phyloP scores from a whole-genome alignment of 2,797 vertebrate species.

The Cynopterus sphinx region DNA sequence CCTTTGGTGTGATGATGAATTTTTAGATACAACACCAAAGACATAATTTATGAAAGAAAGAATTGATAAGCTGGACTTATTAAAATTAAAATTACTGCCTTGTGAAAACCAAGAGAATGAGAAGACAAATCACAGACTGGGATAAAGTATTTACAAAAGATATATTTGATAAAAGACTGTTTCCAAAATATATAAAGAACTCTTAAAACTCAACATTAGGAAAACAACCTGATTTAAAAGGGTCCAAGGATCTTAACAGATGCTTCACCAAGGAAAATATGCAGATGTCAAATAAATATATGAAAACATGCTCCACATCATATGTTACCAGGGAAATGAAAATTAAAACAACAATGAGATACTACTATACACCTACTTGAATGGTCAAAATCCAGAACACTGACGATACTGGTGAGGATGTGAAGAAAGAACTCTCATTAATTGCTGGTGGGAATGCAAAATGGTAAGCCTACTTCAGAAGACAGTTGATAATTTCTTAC shows the following conservation, averaged over 20 bases:
- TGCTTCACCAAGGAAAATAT: not conserved
- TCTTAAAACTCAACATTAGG: slow-evolving; percentile 14
- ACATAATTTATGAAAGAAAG: not conserved
- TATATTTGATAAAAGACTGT: not conserved
- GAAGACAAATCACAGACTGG: not conserved
- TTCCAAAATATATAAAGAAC: not conserved
- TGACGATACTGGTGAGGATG: not conserved
- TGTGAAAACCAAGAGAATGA: not conserved
- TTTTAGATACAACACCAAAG: not conserved
- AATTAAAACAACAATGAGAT: not conserved
- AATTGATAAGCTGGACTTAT: not conserved
- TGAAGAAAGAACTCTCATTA: not conserved
- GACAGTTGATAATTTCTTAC: not conserved
- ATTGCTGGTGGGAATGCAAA: not conserved
- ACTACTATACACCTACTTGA: not conserved
- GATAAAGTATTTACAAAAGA: slow-evolving; percentile 25
- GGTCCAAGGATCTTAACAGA: not conserved
- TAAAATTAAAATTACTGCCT: not conserved
- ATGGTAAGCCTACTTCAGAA: not conserved
- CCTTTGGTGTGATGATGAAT: not conserved
- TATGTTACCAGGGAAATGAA: not conserved
- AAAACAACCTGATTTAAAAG: not conserved
- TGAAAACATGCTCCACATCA: not conserved
- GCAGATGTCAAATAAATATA: not conserved
- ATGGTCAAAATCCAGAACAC: not conserved